These are phyloP conservation scores for Pseudomyrmex pallidus DNA, from an alignment of 1,140 invertebrate genomes.

Conservation along the genomic window DNA sequence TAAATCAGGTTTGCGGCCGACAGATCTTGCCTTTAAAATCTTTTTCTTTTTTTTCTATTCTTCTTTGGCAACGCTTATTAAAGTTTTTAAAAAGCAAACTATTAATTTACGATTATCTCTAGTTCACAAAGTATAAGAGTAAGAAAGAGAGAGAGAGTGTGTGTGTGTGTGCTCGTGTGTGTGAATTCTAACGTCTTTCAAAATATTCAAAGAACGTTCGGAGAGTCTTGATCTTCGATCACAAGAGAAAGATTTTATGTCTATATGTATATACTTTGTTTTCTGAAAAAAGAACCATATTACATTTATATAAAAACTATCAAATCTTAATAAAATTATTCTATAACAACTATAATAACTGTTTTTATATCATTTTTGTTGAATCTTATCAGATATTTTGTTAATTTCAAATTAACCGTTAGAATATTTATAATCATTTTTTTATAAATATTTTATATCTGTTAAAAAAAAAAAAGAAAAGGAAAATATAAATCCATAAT, in stretches of 20 bases:
- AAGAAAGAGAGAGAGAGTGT: no score
- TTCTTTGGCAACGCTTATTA: constrained; percentile 48
- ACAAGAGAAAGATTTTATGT: constrained; percentile 2
- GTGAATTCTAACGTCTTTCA: constrained; percentile 64
- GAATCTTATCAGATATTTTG: background rate
- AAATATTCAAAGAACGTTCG: constrained; percentile 68
- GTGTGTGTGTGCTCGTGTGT: no score
- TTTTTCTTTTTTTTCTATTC: constrained; percentile 17
- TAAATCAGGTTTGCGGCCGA: constrained; percentile 15
- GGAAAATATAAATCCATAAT: no score
- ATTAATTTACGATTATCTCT: constrained; percentile 79
- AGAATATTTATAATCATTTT: background rate
- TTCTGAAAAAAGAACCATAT: constrained; percentile 46
- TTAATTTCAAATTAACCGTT: background rate
- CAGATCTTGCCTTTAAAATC: constrained; percentile 12
- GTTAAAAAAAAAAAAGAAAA: background rate
- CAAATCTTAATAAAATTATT: no score
- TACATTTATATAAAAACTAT: background rate
- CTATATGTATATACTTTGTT: background rate
- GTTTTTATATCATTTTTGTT: background rate
- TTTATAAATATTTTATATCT: background rate
- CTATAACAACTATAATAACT: background rate
- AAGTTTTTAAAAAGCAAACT: constrained; percentile 68
- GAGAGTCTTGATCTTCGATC: constrained; percentile 68
- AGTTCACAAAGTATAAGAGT: constrained; percentile 71